phyloP scores from a whole-genome alignment of 2,888 invertebrate genomes.

The Nomada fabriciana region DNA sequence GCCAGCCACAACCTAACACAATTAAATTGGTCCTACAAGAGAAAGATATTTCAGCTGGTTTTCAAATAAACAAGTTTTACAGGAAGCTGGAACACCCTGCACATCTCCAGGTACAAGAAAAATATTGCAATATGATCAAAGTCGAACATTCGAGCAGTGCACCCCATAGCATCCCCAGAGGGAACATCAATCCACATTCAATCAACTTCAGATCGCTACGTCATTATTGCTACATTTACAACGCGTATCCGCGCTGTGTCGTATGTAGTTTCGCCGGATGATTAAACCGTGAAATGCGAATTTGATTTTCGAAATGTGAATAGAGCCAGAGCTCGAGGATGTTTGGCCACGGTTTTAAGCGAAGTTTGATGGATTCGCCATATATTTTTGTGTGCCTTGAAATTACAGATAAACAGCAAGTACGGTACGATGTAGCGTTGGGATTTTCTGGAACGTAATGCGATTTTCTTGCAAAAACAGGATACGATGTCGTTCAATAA shows the following conservation, averaged over 20 bases:
- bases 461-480: conserved; percentile 53
- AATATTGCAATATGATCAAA: background rate
- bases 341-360: conserved; percentile 6
- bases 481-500: conserved; percentile 36
- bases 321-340: background rate
- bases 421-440: conserved; percentile 1
- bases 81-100: no score
- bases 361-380: conserved; percentile 22
- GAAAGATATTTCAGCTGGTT: no score
- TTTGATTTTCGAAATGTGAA: conserved; percentile 45
- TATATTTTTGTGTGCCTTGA: conserved; percentile 29
- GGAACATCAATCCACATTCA: background rate
- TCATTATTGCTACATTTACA: background rate
- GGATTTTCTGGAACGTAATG: conserved; percentile 43
- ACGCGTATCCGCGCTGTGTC: background rate
- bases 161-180: background rate
- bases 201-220: background rate
- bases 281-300: conserved; percentile 39
- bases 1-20: no score
- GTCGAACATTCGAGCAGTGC: background rate
- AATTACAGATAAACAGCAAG: conserved; percentile 63
- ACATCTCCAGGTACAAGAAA: no score
- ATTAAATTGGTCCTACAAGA: no score
- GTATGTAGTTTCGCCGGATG: conserved; percentile 11
- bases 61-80: no score